phyloP scores from a whole-genome alignment of 2,113 vertebrate genomes.

The Ochotona princeps region DNA sequence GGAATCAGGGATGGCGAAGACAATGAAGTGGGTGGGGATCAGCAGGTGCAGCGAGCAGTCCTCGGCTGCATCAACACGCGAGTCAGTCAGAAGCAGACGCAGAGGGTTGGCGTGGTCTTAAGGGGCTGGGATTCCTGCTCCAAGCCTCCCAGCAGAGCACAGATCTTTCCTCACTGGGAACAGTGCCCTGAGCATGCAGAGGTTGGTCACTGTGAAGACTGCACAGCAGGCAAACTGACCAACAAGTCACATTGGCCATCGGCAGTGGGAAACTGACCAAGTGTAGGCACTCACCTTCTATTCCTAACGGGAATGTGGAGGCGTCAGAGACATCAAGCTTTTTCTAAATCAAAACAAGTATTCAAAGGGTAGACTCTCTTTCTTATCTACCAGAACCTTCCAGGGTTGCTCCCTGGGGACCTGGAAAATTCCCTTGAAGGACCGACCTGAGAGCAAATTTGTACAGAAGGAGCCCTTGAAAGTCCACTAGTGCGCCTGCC shows the following conservation, averaged over 20 bases:
- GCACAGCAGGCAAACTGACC: constrained; percentile 35
- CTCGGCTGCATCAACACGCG: not conserved
- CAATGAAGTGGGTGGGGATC: not conserved
- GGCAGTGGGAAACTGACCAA: constrained; percentile 11
- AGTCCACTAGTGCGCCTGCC: not conserved
- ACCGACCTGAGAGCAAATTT: not conserved
- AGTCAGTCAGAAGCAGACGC: not conserved
- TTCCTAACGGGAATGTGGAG: constrained; percentile 35
- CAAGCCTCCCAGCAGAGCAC: not conserved
- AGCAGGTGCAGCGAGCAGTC: not conserved
- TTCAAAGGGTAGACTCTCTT: not conserved
- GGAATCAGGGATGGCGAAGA: not conserved
- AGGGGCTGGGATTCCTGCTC: not conserved
- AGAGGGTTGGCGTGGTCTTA: not conserved
- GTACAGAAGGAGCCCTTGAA: constrained; percentile 14
- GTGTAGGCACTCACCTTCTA: not conserved
- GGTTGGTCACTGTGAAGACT: not conserved
- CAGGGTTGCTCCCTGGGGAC: not conserved
- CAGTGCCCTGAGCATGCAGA: not conserved
- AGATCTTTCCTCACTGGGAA: not conserved
- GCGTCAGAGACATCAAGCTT: not conserved
- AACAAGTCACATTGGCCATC: not conserved
- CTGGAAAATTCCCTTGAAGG: constrained; percentile 23
- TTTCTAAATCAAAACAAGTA: constrained; percentile 38
- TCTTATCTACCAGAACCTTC: not conserved